A percentile compares a stretch with the other conserved stretches of the same genome.
These are phyloP conservation scores for Abscondita cerata DNA, from an alignment of 2,888 invertebrate genomes.

Conservation along the genomic window DNA sequence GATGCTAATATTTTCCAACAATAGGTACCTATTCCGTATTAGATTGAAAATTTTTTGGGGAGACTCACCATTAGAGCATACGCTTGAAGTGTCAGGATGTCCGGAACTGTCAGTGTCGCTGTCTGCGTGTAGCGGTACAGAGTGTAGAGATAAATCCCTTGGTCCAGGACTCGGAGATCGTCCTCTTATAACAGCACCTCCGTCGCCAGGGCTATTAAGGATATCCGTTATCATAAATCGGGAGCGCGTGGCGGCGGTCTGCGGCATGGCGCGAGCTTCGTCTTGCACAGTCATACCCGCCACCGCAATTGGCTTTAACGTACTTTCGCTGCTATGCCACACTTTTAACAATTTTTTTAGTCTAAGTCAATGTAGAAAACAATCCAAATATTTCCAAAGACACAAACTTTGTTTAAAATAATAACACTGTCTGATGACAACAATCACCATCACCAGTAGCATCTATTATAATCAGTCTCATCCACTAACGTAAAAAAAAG, in stretches of 20 bases:
- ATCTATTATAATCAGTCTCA: background rate
- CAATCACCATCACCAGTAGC: background rate
- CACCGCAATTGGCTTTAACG: slow-evolving; percentile 53
- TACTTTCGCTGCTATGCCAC: slow-evolving; percentile 56
- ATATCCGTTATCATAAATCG: slow-evolving; percentile 93
- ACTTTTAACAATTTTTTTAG: slow-evolving; percentile 45
- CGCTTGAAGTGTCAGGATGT: slow-evolving; percentile 63
- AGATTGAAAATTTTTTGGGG: background rate
- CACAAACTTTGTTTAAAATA: background rate
- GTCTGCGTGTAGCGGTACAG: slow-evolving; percentile 56
- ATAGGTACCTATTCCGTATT: too few species aligned
- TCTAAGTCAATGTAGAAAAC: background rate
- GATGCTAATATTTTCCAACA: too few species aligned
- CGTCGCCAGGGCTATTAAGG: slow-evolving; percentile 68
- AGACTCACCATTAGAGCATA: slow-evolving; percentile 65
- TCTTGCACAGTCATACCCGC: slow-evolving; percentile 61
- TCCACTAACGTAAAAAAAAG: too few species aligned
- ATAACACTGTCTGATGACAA: background rate
- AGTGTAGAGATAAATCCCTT: slow-evolving; percentile 63
- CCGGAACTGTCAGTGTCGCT: slow-evolving; percentile 64
- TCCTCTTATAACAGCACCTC: slow-evolving; percentile 59
- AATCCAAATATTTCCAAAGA: slow-evolving; percentile 4
- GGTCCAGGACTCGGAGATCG: slow-evolving; percentile 63
- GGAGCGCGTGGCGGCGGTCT: slow-evolving; percentile 73
- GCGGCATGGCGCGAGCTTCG: slow-evolving; percentile 58